Percentiles rank a stretch among this genome's conserved stretches.
Conservation (phyloP, 2,888 invertebrate species). For the Hydraecia micacea region DNA sequence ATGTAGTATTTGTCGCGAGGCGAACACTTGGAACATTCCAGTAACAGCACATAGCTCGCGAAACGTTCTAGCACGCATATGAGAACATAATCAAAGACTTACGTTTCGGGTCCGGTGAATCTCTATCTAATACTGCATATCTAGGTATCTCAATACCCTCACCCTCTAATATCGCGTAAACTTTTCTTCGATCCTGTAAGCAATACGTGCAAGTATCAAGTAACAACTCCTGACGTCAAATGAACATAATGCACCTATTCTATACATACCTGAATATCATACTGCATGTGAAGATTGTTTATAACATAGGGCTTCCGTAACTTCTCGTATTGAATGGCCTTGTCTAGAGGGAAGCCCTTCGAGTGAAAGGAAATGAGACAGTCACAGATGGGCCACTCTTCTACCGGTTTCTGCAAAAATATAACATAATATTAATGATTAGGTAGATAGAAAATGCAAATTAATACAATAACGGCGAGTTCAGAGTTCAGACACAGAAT, state of each 20-base stretch:
- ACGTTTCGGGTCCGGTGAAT: constrained; percentile 97
- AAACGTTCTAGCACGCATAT: constrained; percentile 19
- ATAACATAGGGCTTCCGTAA: constrained; percentile 98
- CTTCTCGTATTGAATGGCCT: constrained; percentile 98
- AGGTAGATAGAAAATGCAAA: constrained; percentile 21
- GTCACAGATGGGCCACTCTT: constrained; percentile 99
- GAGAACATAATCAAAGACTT: constrained; percentile 78
- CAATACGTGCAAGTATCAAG: constrained; percentile 47
- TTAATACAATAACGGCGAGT: constrained; percentile 49
- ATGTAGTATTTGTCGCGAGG: background rate
- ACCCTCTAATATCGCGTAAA: constrained; percentile 97
- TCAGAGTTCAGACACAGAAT: constrained; percentile 23
- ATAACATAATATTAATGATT: constrained; percentile 16
- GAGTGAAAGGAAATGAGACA: constrained; percentile 99
- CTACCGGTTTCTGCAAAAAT: constrained; percentile 95
- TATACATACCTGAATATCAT: constrained; percentile 95
- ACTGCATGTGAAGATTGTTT: constrained; percentile 99
- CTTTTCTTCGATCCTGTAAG: constrained; percentile 96
- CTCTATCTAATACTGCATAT: constrained; percentile 98
- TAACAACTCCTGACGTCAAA: constrained; percentile 40
- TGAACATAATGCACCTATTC: constrained; percentile 15
- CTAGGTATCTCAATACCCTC: constrained; percentile 99
- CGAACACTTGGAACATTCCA: constrained; percentile 14
- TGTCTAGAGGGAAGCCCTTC: constrained; percentile 99
- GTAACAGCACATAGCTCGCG: constrained; percentile 3